Base-by-base conservation (phyloP, 2,113 vertebrate species). In the Bagarius yarrelli region DNA sequence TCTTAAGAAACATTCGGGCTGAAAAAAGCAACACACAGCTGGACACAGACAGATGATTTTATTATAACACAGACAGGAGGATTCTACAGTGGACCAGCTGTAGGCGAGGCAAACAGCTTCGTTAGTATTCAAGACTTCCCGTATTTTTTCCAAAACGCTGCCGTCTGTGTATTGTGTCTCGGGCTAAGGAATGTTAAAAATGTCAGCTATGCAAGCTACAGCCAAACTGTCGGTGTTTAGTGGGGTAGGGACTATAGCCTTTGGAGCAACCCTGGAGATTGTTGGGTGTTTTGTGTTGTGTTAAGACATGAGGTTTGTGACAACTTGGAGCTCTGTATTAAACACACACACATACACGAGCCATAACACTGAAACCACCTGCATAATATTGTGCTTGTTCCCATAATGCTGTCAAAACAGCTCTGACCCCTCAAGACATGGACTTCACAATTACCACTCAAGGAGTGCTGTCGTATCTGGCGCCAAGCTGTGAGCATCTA, bases 101-200 rank as follows among this genome's bases (percentile, higher is more conserved):
- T 73, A 67, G 80, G 71, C 19, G 52, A 82, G 72, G 52, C 30
- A 19, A 55, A 21, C 4, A 15, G 60, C 71, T 47, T 55, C 25
- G 50, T 40, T 21, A 30, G n/a, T 79, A 70, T 78, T 64, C 76
- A 23, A 47, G 57, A 57, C 66, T 76, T 76, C 69, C 67, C n/a
- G 56, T 61, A 59, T 56, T 81, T 76, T 79, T 47, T 60, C 63
- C 55, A 40, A 70, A 81, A 61, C 36, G 8, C 52, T 81, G 34
- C 69, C 70, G 82, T 71, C 69, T 79, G 47, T 67, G 70, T 50
- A 60, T 81, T 86, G 76, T 82, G 63, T 82, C 79, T 50, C 52
- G 47, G 50, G 64, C 76, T 70, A 21, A 78, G 53, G 76, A 81
- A 86, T 81, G 82, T 32, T 15, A 67, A 27, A 50, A 84, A 84